Evolutionary conservation across 2,797 vertebrate genomes (phyloP).

Genomic region (Synanceia verrucosa): DNA sequence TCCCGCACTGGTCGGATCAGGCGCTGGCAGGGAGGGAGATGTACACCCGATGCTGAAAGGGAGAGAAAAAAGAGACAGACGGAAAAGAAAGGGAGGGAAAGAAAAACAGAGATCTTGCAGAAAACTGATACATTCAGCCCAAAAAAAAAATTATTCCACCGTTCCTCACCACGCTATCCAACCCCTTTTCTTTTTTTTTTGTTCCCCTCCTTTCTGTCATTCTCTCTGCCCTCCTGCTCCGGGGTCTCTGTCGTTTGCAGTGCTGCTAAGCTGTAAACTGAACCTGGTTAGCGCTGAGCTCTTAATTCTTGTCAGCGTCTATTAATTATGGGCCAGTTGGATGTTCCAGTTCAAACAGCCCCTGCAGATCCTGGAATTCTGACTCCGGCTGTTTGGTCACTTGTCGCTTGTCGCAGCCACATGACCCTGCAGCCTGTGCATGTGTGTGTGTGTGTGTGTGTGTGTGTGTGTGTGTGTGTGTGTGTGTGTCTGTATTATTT

Average conservation of each 20-base stretch:
- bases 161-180: conserved; percentile 6
- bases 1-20: conserved; percentile 62
- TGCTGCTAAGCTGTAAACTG: conserved; percentile 72
- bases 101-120: conserved; percentile 41
- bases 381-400: conserved; percentile 71
- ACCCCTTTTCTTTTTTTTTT: not conserved
- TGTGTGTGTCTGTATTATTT: conserved; percentile 14
- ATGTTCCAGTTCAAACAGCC: conserved; percentile 82
- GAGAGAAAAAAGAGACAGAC: conserved; percentile 27
- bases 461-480: not conserved
- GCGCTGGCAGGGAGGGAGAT: conserved; percentile 51
- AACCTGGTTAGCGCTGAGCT: conserved; percentile 79
- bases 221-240: conserved; percentile 31
- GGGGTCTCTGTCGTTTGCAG: conserved; percentile 48
- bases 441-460: not conserved
- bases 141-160: conserved; percentile 49
- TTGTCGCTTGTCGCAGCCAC: conserved; percentile 67
- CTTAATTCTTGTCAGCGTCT: conserved; percentile 84
- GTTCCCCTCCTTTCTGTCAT: not conserved
- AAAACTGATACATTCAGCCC: conserved; percentile 52
- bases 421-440: conserved; percentile 59
- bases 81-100: conserved; percentile 37
- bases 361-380: conserved; percentile 77
- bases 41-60: conserved; percentile 47
- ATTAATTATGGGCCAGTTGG: conserved; percentile 83